These are phyloP conservation scores for Anser brachyrhynchus DNA, from an alignment of 2,113 vertebrate genomes.

Conservation along the genomic window DNA sequence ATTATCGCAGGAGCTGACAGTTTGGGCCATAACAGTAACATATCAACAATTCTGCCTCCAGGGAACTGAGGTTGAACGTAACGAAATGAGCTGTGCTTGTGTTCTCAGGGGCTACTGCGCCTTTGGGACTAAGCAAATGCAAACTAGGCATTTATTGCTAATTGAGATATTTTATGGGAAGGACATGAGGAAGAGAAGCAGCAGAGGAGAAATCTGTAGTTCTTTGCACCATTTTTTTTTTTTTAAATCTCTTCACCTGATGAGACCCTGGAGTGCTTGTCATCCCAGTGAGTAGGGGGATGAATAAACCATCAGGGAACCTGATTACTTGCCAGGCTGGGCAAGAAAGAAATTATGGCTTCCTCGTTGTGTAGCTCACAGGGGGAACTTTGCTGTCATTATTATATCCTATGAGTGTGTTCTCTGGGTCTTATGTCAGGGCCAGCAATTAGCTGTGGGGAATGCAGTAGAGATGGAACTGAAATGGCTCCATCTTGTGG, in stretches of 20 bases:
- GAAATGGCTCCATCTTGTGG: constrained; percentile 7
- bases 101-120: background rate
- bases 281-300: background rate
- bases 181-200: background rate
- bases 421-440: background rate
- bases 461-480: background rate
- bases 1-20: background rate
- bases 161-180: background rate
- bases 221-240: background rate
- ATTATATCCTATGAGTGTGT: accelerated
- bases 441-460: background rate
- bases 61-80: background rate
- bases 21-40: background rate
- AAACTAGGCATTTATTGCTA: background rate
- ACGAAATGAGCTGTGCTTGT: background rate
- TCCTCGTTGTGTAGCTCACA: background rate
- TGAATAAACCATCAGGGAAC: background rate
- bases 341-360: background rate
- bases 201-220: background rate
- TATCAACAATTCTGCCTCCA: background rate
- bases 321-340: background rate
- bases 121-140: background rate
- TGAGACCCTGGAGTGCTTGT: background rate
- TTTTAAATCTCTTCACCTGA: background rate
- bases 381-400: background rate